Evolutionary conservation across 2,888 invertebrate genomes (phyloP).

Genomic region (Acheta domesticus): DNA sequence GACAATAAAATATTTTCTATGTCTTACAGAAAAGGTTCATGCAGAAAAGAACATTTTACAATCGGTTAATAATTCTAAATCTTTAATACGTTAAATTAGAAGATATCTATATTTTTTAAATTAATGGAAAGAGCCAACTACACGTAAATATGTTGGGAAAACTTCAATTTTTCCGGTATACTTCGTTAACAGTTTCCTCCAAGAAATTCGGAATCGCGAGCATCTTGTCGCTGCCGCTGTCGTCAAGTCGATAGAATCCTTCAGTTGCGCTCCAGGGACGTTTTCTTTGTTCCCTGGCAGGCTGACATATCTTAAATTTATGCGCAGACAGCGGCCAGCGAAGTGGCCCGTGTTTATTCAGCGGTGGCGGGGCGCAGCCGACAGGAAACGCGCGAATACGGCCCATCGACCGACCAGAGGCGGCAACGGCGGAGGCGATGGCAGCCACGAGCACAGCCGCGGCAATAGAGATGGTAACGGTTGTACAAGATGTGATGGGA

Average conservation of each 20-base stretch:
- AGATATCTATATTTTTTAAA: no score
- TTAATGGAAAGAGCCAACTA: no score
- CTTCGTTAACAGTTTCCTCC: no score
- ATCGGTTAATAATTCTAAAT: no score
- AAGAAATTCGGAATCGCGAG: no score
- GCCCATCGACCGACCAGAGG: constrained; percentile 27
- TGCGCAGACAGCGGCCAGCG: constrained; percentile 27
- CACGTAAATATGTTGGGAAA: no score
- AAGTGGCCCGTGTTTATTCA: constrained; percentile 38
- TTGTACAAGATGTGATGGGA: neutral
- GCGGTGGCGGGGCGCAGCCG: constrained; percentile 26
- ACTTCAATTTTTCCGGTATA: no score
- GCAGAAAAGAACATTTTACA: no score
- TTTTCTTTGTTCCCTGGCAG: neutral
- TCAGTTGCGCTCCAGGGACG: constrained; percentile 12
- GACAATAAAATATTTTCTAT: no score
- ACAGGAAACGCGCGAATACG: constrained; percentile 34
- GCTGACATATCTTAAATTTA: constrained; percentile 34
- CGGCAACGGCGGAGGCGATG: neutral
- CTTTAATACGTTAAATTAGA: no score
- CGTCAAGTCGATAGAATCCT: neutral
- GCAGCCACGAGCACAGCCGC: neutral
- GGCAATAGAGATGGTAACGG: neutral
- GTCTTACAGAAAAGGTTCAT: no score
- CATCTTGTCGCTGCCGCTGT: neutral